Evolutionary conservation across 2,797 vertebrate genomes (phyloP).

Genomic region (Perodicticus potto): DNA sequence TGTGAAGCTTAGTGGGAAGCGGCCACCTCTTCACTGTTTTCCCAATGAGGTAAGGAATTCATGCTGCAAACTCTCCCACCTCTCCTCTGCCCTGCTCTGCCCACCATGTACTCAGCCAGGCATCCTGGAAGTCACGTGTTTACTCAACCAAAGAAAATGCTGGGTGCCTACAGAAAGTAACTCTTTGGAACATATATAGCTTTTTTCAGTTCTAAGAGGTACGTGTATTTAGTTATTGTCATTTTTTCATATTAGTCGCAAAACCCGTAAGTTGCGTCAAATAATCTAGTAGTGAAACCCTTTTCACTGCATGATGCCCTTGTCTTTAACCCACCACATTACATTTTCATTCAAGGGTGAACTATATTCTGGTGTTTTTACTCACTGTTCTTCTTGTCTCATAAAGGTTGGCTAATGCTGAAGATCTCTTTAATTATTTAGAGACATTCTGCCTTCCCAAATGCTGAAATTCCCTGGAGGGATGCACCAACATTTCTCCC

Average conservation of each 20-base stretch:
- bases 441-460: neutral
- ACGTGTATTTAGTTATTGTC: neutral
- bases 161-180: neutral
- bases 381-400: neutral
- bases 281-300: neutral
- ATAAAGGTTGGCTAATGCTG: neutral
- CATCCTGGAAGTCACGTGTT: neutral
- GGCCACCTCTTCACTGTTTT: neutral
- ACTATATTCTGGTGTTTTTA: neutral
- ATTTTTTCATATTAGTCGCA: neutral
- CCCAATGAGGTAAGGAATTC: neutral
- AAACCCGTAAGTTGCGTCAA: neutral
- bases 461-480: neutral
- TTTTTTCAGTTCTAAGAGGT: neutral
- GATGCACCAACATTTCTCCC: neutral
- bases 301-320: neutral
- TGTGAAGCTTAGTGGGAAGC: neutral
- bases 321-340: neutral
- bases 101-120: neutral
- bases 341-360: slow-evolving; percentile 20
- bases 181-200: neutral
- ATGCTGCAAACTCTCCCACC: neutral
- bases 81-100: neutral
- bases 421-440: slow-evolving; percentile 26
- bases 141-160: neutral